Base-by-base conservation (phyloP, 2,113 vertebrate species). In the Xiphorhynchus elegans region DNA sequence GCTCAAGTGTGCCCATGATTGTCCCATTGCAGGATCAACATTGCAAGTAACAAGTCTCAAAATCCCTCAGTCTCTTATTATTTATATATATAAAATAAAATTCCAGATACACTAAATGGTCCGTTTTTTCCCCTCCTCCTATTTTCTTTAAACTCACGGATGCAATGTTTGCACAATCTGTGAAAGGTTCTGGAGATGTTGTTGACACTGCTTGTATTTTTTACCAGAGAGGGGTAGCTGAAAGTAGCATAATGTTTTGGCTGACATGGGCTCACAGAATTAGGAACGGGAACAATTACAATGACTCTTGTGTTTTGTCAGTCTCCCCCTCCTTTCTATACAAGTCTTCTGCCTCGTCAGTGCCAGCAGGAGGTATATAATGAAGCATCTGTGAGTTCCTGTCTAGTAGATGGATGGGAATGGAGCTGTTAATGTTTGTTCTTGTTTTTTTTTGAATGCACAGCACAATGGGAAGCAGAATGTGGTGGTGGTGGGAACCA, bases 61-160 rank as follows among this genome's bases (percentile, higher is more conserved):
- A 96, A 95, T 89, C 88, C 72, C 63, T 97, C 13, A 5, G 58
- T 96, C 94, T 97, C 87, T 92, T 84, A 50, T 93, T 98, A 97
- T 97, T 98, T 97, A 98, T 98, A 94, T 92, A 96, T 86, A 96
- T 42, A 42, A 97, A 98, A 98, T 97, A 98, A 97, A 98, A 97
- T 88, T 96, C 55, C 83, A 95, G 63, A 86, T 96, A 78, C n/a
- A 95, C 79, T 87, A 80, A 90, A 56, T 28, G 59, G 47, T 76
- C 26, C 8, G 44, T 42, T 40, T 82, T 78, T 64, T 16, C 8
- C 20, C 52, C 49, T 78, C 26, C 77, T 84, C 31, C 17, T 55
- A 2, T 93, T 24, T 59, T 58, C 87, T 84, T 86, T 69, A 42
- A 87, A 28, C 40, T 85, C 40, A 4, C 1, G 1, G 37, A 21